A percentile compares a stretch with the other conserved stretches of the same genome.
Conservation (phyloP, 2,113 vertebrate species). For the Upupa epops region DNA sequence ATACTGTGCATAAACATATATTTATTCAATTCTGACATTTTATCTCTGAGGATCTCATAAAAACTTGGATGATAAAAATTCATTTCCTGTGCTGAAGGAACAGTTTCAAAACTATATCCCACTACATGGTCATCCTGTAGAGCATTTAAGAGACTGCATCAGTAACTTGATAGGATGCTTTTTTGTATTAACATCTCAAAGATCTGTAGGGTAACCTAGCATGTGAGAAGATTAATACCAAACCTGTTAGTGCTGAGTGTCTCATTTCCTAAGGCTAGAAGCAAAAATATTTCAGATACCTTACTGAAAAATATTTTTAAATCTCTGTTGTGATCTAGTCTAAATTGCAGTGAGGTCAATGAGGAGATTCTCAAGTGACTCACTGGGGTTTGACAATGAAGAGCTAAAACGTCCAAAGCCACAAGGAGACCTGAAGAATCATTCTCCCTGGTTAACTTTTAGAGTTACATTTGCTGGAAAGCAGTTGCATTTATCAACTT, state of each 20-base stretch:
- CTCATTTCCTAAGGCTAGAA: constrained; percentile 45
- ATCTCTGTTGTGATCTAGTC: neutral
- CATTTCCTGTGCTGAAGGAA: constrained; percentile 58
- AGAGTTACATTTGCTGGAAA: neutral
- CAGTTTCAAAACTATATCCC: constrained; percentile 29
- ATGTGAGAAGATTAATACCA: constrained; percentile 36
- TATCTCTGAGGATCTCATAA: constrained; percentile 34
- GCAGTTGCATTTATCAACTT: neutral
- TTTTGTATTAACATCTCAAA: neutral
- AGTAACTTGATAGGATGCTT: constrained; percentile 53
- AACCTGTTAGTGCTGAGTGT: constrained; percentile 23
- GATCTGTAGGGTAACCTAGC: neutral
- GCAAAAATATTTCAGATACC: neutral
- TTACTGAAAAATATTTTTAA: neutral
- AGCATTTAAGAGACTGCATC: constrained; percentile 49
- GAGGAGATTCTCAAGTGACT: neutral
- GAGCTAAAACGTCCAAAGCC: neutral
- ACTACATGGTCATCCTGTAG: constrained; percentile 2
- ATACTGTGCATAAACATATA: neutral
- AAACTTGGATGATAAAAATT: constrained; percentile 41
- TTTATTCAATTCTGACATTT: neutral
- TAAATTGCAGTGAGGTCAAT: neutral
- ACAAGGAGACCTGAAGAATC: neutral
- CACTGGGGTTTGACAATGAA: neutral
- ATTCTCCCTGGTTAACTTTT: neutral